Base-by-base conservation (phyloP, 2,113 vertebrate species). In the Grallaria varia region DNA sequence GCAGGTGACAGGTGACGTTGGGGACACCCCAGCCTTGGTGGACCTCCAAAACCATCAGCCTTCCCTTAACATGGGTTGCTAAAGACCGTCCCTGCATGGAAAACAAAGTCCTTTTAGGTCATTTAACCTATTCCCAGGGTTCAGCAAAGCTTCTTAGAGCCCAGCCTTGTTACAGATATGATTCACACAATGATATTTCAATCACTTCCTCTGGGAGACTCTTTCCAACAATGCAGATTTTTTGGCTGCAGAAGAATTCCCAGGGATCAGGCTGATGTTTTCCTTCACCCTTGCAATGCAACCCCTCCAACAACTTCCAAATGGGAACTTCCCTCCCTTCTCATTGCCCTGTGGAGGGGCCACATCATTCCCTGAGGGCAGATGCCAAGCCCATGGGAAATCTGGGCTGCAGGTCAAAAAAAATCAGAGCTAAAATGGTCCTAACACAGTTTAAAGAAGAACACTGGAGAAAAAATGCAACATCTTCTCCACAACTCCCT, bases 141-240 rank as follows among this genome's bases (percentile, higher is more conserved):
- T 79, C 90, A 91, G 59, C 85, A 93, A 86, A 91, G 63, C 44
- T 91, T 56, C 87, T 89, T 93, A 67, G 49, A 74, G 28, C 31
- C 30, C 82, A 87, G 42, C n/a, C 68, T 94, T 47, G 82, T 50
- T 80, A 80, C 68, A 96, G 84, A 92, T 63, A 67, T 80, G 75
- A 97, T 95, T 90, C 83, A 90, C 95, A 96, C 9, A 37, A 92
- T 35, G 59, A 94, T 94, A 94, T 96, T 96, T 96, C 96, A 94
- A 96, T 87, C 95, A 71, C 84, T 95, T 95, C 95, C 96, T 95
- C 76, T 95, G 93, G 90, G 85, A 96, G 24, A 78, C 75, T 86
- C 91, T 87, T 96, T 93, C 95, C 82, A 96, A 93, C 93, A 94
- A 91, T 93, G 59, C 18, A 1, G 45, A 83, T 93, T 95, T 95